A percentile compares a stretch with the other conserved stretches of the same genome.
Evolutionary conservation across 2,797 vertebrate genomes (phyloP).

Genomic region (Microctenopoma steveboyesi): DNA sequence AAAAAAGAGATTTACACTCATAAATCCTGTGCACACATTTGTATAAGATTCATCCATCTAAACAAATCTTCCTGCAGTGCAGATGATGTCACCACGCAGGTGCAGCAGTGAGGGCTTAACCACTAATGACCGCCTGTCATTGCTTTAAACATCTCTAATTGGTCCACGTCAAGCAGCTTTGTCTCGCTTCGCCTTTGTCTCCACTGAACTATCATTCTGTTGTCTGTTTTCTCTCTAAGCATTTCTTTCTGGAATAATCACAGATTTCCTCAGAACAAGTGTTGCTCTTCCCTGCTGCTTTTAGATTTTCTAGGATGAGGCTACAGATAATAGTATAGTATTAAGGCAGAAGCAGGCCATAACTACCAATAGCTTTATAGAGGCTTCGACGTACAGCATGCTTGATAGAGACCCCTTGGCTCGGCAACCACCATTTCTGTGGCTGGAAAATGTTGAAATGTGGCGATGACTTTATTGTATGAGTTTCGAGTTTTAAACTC

Average conservation of each 20-base stretch:
- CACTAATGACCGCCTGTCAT: constrained; percentile 68
- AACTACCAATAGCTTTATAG: constrained; percentile 36
- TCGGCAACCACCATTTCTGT: constrained; percentile 25
- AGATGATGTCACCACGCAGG: constrained; percentile 69
- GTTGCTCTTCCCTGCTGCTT: constrained; percentile 40
- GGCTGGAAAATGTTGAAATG: constrained; percentile 26
- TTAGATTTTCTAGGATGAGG: constrained; percentile 43
- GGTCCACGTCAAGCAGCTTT: constrained; percentile 42
- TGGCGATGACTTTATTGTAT: constrained; percentile 24
- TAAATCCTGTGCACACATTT: constrained; percentile 15
- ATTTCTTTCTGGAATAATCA: constrained; percentile 53
- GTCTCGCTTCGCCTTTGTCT: constrained; percentile 38
- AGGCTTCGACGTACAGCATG: constrained; percentile 50
- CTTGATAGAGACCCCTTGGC: constrained; percentile 18
- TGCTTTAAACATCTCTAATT: constrained; percentile 64
- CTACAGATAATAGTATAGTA: constrained; percentile 51
- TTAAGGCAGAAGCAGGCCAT: constrained; percentile 50
- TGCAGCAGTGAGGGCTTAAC: constrained; percentile 64
- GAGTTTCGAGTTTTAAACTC: constrained; percentile 32
- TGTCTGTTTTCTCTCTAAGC: constrained; percentile 33
- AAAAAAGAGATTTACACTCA: background rate
- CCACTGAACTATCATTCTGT: constrained; percentile 29
- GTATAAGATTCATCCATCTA: constrained; percentile 5
- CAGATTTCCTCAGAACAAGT: constrained; percentile 49
- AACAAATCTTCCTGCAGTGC: constrained; percentile 19